phyloP scores from a whole-genome alignment of 1,140 invertebrate species.

The Nephotettix cincticeps region DNA sequence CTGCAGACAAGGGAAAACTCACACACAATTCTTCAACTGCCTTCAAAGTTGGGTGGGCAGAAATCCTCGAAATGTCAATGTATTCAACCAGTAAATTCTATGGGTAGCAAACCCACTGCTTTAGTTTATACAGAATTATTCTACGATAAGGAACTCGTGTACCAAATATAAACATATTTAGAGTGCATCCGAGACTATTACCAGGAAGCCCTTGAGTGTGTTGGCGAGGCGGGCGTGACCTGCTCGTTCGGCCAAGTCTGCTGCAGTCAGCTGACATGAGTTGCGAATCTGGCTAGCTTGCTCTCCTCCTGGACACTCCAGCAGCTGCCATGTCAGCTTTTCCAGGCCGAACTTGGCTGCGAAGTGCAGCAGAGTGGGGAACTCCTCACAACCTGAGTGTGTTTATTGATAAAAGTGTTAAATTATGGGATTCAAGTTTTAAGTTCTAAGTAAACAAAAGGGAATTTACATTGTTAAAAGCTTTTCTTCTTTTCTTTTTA shows the following conservation, averaged over 20 bases:
- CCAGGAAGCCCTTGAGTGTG: slow-evolving; percentile 73
- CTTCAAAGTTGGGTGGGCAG: too few species aligned
- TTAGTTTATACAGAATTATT: too few species aligned
- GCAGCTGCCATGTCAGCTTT: slow-evolving; percentile 73
- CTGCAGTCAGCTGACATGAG: slow-evolving; percentile 71
- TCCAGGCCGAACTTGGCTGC: slow-evolving; percentile 82
- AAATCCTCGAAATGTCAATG: too few species aligned
- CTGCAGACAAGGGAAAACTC: too few species aligned
- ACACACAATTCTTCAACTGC: too few species aligned
- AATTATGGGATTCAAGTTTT: background rate
- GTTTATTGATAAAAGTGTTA: background rate
- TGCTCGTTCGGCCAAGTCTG: slow-evolving; percentile 73
- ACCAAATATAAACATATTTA: too few species aligned
- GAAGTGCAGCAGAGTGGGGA: slow-evolving; percentile 85
- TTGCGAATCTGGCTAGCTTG: slow-evolving; percentile 77
- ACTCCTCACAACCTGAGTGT: slow-evolving; percentile 71
- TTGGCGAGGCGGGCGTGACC: slow-evolving; percentile 68
- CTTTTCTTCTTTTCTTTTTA: too few species aligned
- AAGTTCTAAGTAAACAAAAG: background rate
- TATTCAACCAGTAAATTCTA: too few species aligned
- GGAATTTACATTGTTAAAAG: background rate
- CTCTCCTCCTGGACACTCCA: slow-evolving; percentile 82
- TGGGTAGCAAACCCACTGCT: too few species aligned
- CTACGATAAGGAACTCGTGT: too few species aligned
- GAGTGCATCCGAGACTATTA: slow-evolving; percentile 49